phyloP scores from a whole-genome alignment of 2,888 invertebrate species.

The Stratiomys singularior region DNA sequence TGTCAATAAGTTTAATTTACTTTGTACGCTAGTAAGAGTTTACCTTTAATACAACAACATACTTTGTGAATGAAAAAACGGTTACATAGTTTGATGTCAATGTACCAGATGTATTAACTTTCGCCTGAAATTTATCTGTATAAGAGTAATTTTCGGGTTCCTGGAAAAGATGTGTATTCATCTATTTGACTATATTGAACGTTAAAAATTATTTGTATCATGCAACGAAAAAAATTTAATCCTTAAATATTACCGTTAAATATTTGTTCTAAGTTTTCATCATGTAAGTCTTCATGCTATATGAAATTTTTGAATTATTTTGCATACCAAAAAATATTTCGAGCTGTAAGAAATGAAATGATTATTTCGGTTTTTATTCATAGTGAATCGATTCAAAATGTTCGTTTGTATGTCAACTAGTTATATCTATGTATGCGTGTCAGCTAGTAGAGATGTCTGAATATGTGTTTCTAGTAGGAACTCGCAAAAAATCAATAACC shows the following conservation, averaged over 20 bases:
- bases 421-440: neutral
- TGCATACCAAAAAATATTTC: conserved; percentile 3
- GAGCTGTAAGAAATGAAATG: conserved; percentile 14
- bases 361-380: neutral
- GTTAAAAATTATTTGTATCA: no score
- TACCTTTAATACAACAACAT: no score
- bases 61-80: no score
- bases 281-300: conserved; percentile 1
- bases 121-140: no score
- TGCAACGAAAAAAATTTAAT: no score
- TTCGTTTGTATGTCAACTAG: neutral
- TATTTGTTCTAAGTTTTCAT: neutral
- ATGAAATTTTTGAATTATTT: conserved; percentile 1
- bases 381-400: neutral
- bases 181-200: neutral
- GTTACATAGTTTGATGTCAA: no score
- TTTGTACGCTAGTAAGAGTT: no score
- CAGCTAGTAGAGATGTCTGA: no score
- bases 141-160: no score
- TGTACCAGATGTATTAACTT: no score
- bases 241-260: neutral
- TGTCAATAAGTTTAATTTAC: no score
- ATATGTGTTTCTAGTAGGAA: neutral
- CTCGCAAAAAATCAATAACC: conserved; percentile 13
- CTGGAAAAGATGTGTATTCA: neutral